A percentile compares a stretch with the other conserved stretches of the same genome.
phyloP scores from a whole-genome alignment of 2,888 invertebrate genomes.

The Rotaria magnacalcarata region DNA sequence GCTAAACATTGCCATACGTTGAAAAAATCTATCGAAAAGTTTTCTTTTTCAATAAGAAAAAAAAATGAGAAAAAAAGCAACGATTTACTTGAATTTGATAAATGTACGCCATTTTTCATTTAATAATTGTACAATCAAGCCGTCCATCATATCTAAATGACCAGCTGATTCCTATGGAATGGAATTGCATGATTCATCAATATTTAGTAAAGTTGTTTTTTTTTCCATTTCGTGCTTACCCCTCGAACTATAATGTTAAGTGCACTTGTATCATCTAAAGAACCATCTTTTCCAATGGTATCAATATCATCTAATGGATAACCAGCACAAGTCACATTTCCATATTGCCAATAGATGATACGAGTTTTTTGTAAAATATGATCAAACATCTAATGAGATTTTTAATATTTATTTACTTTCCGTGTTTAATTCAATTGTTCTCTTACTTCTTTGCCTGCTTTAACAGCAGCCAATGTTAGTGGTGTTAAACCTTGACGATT shows the following conservation, averaged over 20 bases:
- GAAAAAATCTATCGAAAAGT: not conserved
- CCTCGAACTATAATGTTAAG: conserved; percentile 42
- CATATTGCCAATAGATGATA: conserved; percentile 94
- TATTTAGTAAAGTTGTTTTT: too few relatives aligned
- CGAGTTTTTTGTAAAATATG: conserved; percentile 90
- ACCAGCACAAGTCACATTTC: conserved; percentile 88
- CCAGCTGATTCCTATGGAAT: conserved; percentile 78
- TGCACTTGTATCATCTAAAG: conserved; percentile 42
- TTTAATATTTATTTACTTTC: not conserved
- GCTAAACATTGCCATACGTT: conserved; percentile 22
- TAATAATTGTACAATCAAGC: conserved; percentile 82
- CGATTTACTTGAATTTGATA: conserved; percentile 69
- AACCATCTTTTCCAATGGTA: conserved; percentile 44
- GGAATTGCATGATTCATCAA: too few relatives aligned
- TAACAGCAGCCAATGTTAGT: conserved; percentile 82
- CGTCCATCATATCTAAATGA: conserved; percentile 88
- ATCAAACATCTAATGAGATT: conserved; percentile 72
- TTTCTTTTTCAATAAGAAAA: too few relatives aligned
- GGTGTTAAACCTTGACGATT: conserved; percentile 84
- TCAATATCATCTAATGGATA: conserved; percentile 86
- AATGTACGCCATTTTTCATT: conserved; percentile 97
- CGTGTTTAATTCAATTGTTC: conserved; percentile 27
- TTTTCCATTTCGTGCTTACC: not conserved
- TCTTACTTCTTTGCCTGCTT: conserved; percentile 74
- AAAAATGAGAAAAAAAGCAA: not conserved